Evolutionary conservation across 2,797 vertebrate species (phyloP), one percentile per base, ranked within the genome.

Genomic region (Chaenodraco wilsoni): DNA sequence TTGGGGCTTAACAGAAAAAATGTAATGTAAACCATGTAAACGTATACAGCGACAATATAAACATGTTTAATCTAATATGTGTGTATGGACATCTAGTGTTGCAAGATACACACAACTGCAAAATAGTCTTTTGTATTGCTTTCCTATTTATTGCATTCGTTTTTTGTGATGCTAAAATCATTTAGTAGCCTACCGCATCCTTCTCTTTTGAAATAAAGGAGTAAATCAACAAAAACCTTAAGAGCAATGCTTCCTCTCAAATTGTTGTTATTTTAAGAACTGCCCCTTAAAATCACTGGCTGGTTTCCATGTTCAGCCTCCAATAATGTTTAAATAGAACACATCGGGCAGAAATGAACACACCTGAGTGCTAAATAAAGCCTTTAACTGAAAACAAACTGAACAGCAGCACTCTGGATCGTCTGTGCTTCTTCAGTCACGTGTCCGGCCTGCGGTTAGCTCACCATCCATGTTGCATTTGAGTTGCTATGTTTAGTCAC

Each of bases 401-500:
- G 55, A 67, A 65, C 33, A 0, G 17, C 21, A 9, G 21, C 64
- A 71, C 46, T 41, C 11, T 10, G 16, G 9, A 33, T 61, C 9
- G 33, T 65, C 46, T 60, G 48, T 9, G 16, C 0, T 31, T 6
- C 6, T 49, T 23, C 19, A 15, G 40, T 72, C 23, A 16, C 3
- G 19, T 31, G 49, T 74, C 46, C 46, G 48, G 13, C 49, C 50
- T 10, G 54, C 61, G 51, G 64, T 75, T 66, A 69, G 31, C 49
- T 64, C 43, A 52, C 27, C 50, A 15, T 1, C 37, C 37, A 65
- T 67, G 51, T 44, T 68, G 44, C 40, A 41, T 67, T 68, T 51
- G 9, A 51, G 56, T 23, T 62, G 11, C 61, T 40, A 49, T 49
- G 41, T 73, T 62, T 65, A 21, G 33, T 78, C 51, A 75, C 44